Base-by-base conservation (phyloP, 2,797 vertebrate species). In the Erpetoichthys calabaricus region DNA sequence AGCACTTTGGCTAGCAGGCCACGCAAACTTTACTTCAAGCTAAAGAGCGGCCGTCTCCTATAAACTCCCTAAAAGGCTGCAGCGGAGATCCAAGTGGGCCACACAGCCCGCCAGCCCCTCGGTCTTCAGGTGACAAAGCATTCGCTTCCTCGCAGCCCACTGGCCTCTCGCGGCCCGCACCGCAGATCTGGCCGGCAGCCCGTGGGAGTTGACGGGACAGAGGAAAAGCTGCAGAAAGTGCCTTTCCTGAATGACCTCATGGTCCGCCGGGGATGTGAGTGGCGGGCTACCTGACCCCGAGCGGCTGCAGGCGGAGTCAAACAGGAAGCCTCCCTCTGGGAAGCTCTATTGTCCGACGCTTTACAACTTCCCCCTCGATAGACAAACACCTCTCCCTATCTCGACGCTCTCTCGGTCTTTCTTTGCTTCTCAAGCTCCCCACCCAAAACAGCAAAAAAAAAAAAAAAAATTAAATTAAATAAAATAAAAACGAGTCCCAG, bases 201-300 rank as follows among this genome's bases (percentile, higher is more conserved):
- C 63, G 60, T 66, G 65, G 63, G 64, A 65, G 59, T 60, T 56
- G 65, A 65, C 58, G 44, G 61, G 53, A 67, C 61, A 59, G 69
- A 56, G 51, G 7, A 66, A 60, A 69, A 64, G 62, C 67, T 67
- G 6, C 62, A 64, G 47, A 53, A 59, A 68, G 72, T 63, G 62
- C 68, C 69, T 74, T 78, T 80, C 74, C 76, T 74, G 68, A 73
- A 52, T 67, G 82, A 87, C 75, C 78, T 86, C 81, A 85, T 61
- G 65, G 56, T 64, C 69, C 70, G 75, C 75, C 75, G 80, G 25
- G 83, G 84, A 89, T 86, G 68, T 73, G 70, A 74, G 74, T 73
- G 63, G 63, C 57, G 56, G 65, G 60, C 57, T 4, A 2, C 63
- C 59, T 59, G 65, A 65, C 64, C 47, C 47, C 3, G 9, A 63